A percentile compares a stretch with the other conserved stretches of the same genome.
These are phyloP conservation scores for Brachionichthys hirsutus DNA, from an alignment of 2,113 vertebrate species.

Conservation along the genomic window DNA sequence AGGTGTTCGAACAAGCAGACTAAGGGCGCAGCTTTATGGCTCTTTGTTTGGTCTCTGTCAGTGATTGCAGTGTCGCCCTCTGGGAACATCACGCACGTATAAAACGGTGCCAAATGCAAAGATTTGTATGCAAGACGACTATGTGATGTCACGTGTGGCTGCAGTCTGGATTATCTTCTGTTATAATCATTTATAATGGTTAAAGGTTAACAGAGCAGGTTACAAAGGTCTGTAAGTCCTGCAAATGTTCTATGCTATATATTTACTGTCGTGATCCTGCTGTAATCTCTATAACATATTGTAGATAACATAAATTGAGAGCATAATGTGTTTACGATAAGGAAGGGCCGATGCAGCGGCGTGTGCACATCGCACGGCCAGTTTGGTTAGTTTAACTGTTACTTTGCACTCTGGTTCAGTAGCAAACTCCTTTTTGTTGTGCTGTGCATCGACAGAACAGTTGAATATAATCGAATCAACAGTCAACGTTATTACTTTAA, in stretches of 20 bases:
- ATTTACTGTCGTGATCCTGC: slow-evolving; percentile 33
- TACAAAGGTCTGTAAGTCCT: slow-evolving; percentile 66
- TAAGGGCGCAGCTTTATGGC: slow-evolving; percentile 1
- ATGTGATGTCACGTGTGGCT: slow-evolving; percentile 31
- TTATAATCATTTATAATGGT: slow-evolving; percentile 67
- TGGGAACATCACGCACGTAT: slow-evolving; percentile 12
- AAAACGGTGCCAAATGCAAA: slow-evolving; percentile 20
- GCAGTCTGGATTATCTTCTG: slow-evolving; percentile 48
- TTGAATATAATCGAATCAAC: no score
- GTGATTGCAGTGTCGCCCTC: slow-evolving; percentile 12
- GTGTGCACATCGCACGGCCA: no score
- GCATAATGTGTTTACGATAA: slow-evolving; percentile 18
- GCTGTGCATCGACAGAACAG: no score
- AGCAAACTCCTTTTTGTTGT: no score
- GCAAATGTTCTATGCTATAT: slow-evolving; percentile 25
- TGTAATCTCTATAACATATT: slow-evolving; percentile 38
- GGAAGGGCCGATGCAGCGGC: background rate
- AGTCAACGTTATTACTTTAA: no score
- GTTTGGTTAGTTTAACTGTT: no score
- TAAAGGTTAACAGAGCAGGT: slow-evolving; percentile 65
- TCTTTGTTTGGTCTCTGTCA: slow-evolving; percentile 4
- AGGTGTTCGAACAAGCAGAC: background rate
- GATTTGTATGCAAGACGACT: slow-evolving; percentile 6
- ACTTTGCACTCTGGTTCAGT: no score
- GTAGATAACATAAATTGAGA: slow-evolving; percentile 15